phyloP scores from a whole-genome alignment of 1,140 invertebrate species.

The Sitobion miscanthi region DNA sequence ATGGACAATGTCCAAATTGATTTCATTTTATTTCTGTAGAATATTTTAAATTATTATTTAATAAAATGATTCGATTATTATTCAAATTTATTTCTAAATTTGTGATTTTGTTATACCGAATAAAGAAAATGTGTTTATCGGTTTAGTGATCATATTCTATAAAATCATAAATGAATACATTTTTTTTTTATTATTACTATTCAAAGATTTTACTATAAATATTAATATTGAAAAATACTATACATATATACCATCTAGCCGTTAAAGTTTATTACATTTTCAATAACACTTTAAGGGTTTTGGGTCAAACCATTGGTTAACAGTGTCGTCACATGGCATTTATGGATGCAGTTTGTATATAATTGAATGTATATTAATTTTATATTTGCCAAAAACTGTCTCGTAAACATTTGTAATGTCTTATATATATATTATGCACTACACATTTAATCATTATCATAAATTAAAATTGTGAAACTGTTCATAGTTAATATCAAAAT shows the following conservation, averaged over 20 bases:
- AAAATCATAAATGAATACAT: neutral
- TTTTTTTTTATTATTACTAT: neutral
- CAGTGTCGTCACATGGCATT: constrained; percentile 28
- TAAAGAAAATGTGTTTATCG: neutral
- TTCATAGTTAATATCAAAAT: neutral
- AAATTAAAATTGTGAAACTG: neutral
- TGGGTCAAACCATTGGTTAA: constrained; percentile 30
- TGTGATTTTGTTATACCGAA: neutral
- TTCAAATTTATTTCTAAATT: neutral
- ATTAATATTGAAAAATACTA: neutral
- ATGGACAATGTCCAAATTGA: neutral
- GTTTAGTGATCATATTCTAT: neutral
- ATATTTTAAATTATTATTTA: neutral
- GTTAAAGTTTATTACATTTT: constrained; percentile 21
- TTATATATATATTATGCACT: neutral
- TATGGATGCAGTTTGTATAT: constrained; percentile 2
- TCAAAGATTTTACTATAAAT: constrained; percentile 16
- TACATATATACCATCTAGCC: neutral
- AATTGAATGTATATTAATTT: constrained; percentile 22
- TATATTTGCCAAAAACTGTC: neutral
- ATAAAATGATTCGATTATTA: neutral
- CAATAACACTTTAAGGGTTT: constrained; percentile 32
- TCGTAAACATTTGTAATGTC: neutral
- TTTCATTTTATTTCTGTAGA: neutral
- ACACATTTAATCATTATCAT: neutral